Percentiles rank a stretch among this genome's conserved stretches.
Conservation (phyloP, 2,113 vertebrate species). For the Tichodroma muraria region DNA sequence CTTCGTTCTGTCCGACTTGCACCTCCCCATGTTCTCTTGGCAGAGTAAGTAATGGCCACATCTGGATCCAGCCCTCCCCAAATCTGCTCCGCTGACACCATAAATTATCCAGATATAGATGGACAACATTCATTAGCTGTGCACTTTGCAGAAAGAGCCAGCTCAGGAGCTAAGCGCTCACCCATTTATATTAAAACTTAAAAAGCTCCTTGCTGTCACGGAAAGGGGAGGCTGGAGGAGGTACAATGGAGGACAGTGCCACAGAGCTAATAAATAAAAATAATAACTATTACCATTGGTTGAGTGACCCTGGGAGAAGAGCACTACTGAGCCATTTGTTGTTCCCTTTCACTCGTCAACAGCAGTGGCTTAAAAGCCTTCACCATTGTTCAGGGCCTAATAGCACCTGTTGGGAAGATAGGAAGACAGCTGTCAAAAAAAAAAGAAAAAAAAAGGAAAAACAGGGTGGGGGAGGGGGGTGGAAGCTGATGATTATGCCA, state of each 20-base stretch:
- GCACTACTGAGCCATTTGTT: constrained; percentile 82
- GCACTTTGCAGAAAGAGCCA: constrained; percentile 63
- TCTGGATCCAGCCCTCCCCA: constrained; percentile 35
- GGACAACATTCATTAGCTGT: constrained; percentile 67
- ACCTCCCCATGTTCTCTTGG: not conserved
- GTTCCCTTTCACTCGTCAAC: constrained; percentile 88
- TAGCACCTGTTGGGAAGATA: constrained; percentile 87
- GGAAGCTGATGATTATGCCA: not conserved
- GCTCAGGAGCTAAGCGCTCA: constrained; percentile 47
- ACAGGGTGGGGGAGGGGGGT: not conserved
- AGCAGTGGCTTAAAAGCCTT: constrained; percentile 88
- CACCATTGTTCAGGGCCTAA: constrained; percentile 81
- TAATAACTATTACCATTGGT: constrained; percentile 81
- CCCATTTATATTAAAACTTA: constrained; percentile 86
- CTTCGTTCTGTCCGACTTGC: not conserved
- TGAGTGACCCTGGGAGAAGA: constrained; percentile 75
- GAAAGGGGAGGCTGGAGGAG: constrained; percentile 33
- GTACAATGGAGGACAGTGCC: constrained; percentile 73
- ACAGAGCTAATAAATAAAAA: constrained; percentile 88
- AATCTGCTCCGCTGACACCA: constrained; percentile 43
- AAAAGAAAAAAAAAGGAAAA: not conserved
- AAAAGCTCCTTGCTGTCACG: constrained; percentile 83
- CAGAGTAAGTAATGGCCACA: not conserved
- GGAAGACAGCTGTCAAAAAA: constrained; percentile 79
- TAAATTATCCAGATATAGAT: constrained; percentile 71